Conservation (phyloP, 30 jellyfish, hydroid and myxozoan genomes). For the Calvadosia cruxmelitensis region DNA sequence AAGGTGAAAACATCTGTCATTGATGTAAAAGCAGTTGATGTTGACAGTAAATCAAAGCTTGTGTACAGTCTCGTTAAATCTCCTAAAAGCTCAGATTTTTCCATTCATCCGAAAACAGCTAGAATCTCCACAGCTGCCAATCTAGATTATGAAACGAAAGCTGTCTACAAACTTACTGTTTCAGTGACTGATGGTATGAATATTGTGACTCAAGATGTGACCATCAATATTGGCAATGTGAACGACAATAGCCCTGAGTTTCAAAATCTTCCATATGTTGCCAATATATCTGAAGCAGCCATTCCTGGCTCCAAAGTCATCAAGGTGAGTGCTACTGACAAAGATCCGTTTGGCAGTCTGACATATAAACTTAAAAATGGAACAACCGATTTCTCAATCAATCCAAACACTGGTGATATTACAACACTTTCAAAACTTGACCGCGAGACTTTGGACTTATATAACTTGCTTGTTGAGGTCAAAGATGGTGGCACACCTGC, state of each 20-base stretch:
- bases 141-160: constrained; percentile 53
- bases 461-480: constrained; percentile 39
- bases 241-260: constrained; percentile 73
- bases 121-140: constrained; percentile 17
- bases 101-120: constrained; percentile 38
- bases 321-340: constrained; percentile 63
- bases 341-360: constrained; percentile 63
- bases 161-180: constrained; percentile 29
- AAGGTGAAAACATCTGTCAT: constrained; percentile 8
- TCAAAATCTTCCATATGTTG: constrained; percentile 8
- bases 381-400: constrained; percentile 43
- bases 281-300: constrained; percentile 21
- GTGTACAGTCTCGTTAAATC: constrained; percentile 18
- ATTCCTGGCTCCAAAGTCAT: constrained; percentile 30
- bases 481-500: constrained; percentile 71
- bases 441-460: constrained; percentile 33
- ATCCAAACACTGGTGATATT: constrained; percentile 54
- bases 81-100: constrained; percentile 16
- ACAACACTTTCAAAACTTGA: constrained; percentile 50
- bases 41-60: constrained; percentile 51
- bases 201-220: constrained; percentile 22
- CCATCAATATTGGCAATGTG: constrained; percentile 28
- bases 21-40: constrained; percentile 41
- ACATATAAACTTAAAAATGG: constrained; percentile 22
- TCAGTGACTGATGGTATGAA: constrained; percentile 61